Conservation (phyloP, 2,888 invertebrate species). For the Caenorhabditis japonica region DNA sequence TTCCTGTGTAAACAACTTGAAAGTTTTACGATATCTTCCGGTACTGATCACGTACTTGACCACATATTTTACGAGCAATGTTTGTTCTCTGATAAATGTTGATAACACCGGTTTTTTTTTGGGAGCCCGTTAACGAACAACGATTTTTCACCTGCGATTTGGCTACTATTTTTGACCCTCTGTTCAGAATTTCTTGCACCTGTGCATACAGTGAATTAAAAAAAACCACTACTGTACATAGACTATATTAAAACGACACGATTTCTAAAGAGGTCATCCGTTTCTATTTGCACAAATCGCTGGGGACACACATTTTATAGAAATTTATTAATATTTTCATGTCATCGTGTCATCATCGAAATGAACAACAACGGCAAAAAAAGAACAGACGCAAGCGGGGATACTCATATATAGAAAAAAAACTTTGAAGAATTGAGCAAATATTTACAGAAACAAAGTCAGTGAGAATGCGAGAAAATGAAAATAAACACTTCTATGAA, state of each 20-base stretch:
- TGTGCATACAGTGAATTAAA: background rate
- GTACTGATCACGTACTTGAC: conserved; percentile 30
- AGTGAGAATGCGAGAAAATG: background rate
- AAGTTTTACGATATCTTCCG: too few species aligned
- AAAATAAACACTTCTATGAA: background rate
- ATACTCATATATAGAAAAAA: background rate
- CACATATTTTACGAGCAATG: conserved; percentile 19
- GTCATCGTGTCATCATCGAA: conserved; percentile 37
- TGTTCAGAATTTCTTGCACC: too few species aligned
- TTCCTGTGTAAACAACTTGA: too few species aligned
- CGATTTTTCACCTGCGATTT: too few species aligned
- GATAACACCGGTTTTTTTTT: conserved; percentile 12
- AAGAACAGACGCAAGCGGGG: too few species aligned
- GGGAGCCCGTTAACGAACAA: too few species aligned
- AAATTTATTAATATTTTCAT: conserved; percentile 49
- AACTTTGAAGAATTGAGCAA: conserved; percentile 41
- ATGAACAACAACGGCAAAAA: background rate
- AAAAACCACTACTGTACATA: conserved; percentile 22
- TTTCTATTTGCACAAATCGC: conserved; percentile 23
- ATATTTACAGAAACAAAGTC: conserved; percentile 53
- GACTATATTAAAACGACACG: conserved; percentile 15
- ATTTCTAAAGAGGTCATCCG: conserved; percentile 25
- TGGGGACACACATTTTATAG: conserved; percentile 15
- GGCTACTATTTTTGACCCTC: too few species aligned
- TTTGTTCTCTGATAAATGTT: conserved; percentile 10